phyloP scores from a whole-genome alignment of 2,888 invertebrate species.

The Eristalis arbustorum region DNA sequence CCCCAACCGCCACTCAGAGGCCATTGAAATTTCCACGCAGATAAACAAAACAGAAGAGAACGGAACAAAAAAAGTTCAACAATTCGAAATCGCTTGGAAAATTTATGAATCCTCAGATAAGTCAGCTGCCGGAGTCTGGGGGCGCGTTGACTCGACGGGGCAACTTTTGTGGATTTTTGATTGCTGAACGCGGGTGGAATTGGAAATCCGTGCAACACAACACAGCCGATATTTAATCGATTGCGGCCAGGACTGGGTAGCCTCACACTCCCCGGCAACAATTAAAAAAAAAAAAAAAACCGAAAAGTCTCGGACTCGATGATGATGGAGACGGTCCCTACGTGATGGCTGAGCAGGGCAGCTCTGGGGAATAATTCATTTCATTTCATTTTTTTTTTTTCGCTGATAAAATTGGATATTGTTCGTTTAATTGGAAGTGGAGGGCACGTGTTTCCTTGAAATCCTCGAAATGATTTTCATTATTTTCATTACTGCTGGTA shows the following conservation, averaged over 20 bases:
- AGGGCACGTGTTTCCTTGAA: conserved; percentile 25
- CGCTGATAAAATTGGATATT: conserved; percentile 45
- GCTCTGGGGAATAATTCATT: conserved; percentile 43
- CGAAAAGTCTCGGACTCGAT: conserved; percentile 39
- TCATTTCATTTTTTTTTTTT: too few species aligned
- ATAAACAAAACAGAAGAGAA: conserved; percentile 38
- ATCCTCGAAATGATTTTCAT: conserved; percentile 11
- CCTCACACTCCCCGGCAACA: not conserved
- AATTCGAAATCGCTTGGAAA: conserved; percentile 60
- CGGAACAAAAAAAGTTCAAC: conserved; percentile 28
- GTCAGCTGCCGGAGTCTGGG: conserved; percentile 33
- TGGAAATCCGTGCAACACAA: conserved; percentile 53
- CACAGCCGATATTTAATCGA: conserved; percentile 49
- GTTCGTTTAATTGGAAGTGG: conserved; percentile 45
- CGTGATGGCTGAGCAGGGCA: conserved; percentile 37
- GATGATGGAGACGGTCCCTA: conserved; percentile 45
- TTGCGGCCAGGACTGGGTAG: conserved; percentile 22
- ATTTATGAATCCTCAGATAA: conserved; percentile 64
- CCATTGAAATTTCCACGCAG: conserved; percentile 38
- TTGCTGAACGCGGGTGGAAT: conserved; percentile 45
- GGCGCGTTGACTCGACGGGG: conserved; percentile 10
- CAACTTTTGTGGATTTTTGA: conserved; percentile 61
- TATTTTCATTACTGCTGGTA: not conserved
- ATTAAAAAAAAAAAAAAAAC: not conserved
- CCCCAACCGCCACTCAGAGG: not conserved